Base-by-base conservation (phyloP, 2,888 invertebrate species). In the Hecatera dysodea region DNA sequence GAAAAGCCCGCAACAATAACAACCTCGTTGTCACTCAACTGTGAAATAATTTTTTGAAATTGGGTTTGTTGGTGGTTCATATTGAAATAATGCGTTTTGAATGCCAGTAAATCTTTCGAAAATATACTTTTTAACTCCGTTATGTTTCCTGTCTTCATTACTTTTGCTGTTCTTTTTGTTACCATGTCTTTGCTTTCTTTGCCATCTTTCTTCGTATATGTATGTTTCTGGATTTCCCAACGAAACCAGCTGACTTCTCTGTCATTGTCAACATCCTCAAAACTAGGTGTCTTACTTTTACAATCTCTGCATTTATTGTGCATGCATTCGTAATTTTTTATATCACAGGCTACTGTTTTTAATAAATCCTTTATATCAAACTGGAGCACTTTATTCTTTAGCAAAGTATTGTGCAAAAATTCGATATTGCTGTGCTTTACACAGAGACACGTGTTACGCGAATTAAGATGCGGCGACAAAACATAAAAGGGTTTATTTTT, bases 1-100 rank as follows among this genome's bases (percentile, higher is more conserved):
- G 46, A 46, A 46, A 46, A 46, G 46, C n/a, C 46, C n/a, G n/a
- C n/a, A n/a, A 46, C 46, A 46, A 46, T 46, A n/a, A 46, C n/a
- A 46, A n/a, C n/a, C n/a, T 46, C 46, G 46, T 46, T 46, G 46
- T 46, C 46, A n/a, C n/a, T 46, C 46, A 46, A n/a, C 46, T 46
- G n/a, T 7, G 46, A 46, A n/a, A 46, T n/a, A 46, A 46, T n/a
- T n/a, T 46, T 46, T 46, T 46, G 46, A 46, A n/a, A 46, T 46
- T 46, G 46, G n/a, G n/a, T 46, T n/a, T 46, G 46, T n/a, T n/a
- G n/a, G n/a, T 46, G 46, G 46, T 46, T 46, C n/a, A n/a, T 46
- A n/a, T 46, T 46, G n/a, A 46, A 46, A 46, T 46, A n/a, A n/a
- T 46, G 46, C n/a, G n/a, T 46, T 46, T 46, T 46, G n/a, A 46